Base-by-base conservation (phyloP, 2,888 invertebrate species). In the Achlya flavicornis region DNA sequence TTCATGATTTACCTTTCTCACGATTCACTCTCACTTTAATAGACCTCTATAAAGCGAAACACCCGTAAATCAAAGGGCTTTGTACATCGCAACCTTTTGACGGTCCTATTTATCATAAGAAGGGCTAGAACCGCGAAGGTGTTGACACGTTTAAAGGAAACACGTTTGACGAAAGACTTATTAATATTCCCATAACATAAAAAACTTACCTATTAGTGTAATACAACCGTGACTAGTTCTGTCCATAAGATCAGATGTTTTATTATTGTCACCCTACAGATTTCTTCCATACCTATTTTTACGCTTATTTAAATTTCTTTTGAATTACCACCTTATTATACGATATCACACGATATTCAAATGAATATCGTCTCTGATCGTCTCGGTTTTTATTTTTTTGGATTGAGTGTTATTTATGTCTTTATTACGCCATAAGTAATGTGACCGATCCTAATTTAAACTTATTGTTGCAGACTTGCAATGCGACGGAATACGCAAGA, bases 401-500 rank as follows among this genome's bases (percentile, higher is more conserved):
- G 69, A 82, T 81, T 76, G 71, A 79, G 77, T 76, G 77, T 81
- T 82, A 80, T 71, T 67, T 64, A 73, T 66, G 71, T 66, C 72
- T 78, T 68, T 73, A 66, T 77, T 67, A 66, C 64, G 57, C 53
- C 58, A 66, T 32, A 60, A 63, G 26, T 26, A 26, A 26, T 26
- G 2, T 2, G 26, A 26, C 2, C 26, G 26, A 26, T 26, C 72
- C 72, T 75, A 74, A 79, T 75, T 74, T 73, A 73, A 59, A 63
- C 65, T 67, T 78, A 73, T 91, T 87, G 87, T 95, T 95, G 63
- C 94, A 96, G 96, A 95, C 96, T 81, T 95, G 95, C 87, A 95
- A 94, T 80, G 95, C 96, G 84, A 94, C 95, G 76, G 95, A 95
- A 77, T 96, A 96, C 87, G 95, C 96, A 87, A 94, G 95, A 65